Base-by-base conservation (phyloP, 2,797 vertebrate genomes). In the Gallinago solitaria region DNA sequence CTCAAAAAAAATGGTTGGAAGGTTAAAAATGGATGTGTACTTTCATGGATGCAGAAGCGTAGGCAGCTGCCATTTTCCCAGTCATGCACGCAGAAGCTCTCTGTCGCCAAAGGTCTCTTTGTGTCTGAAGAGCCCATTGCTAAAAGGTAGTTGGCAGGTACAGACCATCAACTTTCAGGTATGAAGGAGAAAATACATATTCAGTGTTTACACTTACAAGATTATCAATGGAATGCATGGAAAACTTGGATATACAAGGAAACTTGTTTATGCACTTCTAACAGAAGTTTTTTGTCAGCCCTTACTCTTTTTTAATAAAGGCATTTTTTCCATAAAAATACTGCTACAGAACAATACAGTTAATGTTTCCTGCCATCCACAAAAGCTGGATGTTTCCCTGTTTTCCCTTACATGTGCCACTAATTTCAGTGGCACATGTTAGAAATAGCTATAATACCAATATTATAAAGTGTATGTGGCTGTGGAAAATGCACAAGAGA, bases 181-280 rank as follows among this genome's bases (percentile, higher is more conserved):
- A 82, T 92, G 50, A 89, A 80, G 32, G 32, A 76, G 48, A 51
- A 76, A 92, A 86, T 51, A 56, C 0, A 0, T 51, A 50, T 68
- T 88, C 64, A 56, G 24, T 12, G 21, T 15, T 51, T n/a, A n/a
- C 10, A 96, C 98, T 80, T 97, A 99, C 98, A 5, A 98, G 98
- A 76, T 98, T 99, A 83, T 99, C 98, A 27, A 98, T 96, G 90
- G 98, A 99, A 78, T 99, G 95, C 97, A 99, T 97, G 2, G 98
- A 99, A 70, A 99, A 98, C 32, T 95, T 98, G 8, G 90, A 97
- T 14, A 98, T 98, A 98, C 98, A 98, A 12, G 98, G 87, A 69
- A 98, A 98, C 11, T 98, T 98, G 87, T 85, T 95, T 45, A 28
- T 84, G 97, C 70, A 98, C 98, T 99, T 41, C 35, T n/a, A 88